Evolutionary conservation across 2,113 vertebrate genomes (phyloP), one percentile per base, ranked within the genome.

Genomic region (Thomomys bottae): DNA sequence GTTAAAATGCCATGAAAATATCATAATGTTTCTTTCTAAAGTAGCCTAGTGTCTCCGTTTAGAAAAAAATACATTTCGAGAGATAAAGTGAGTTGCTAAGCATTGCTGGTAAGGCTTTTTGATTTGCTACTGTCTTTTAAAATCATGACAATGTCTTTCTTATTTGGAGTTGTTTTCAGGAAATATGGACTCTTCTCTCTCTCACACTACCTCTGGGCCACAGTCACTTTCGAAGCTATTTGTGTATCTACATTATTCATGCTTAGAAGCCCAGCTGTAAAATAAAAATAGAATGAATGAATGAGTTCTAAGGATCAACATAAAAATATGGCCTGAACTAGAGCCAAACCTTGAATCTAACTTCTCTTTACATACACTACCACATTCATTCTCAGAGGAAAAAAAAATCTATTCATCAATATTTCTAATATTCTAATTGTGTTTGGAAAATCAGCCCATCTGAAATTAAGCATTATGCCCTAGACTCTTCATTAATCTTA

Each of bases 231-330:
- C 89, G 73, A 59, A 82, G 94, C 95, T 95, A 88, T 96, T 95
- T 96, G 94, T 96, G 94, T 95, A 54, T 85, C 93, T 96, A 95
- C 96, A 95, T 97, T 96, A 96, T 96, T 97, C 93, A 96, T 95
- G 96, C 95, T 95, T 92, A 95, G 89, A 95, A 96, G 87, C 93
- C 95, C 95, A 96, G 96, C 96, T 96, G 95, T 96, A 97, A 96
- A 97, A 94, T 93, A 96, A 94, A 97, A 97, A 96, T 95, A 96
- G 96, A 95, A 92, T 40, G 86, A 95, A 95, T 96, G 95, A 94
- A 93, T 92, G 95, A 84, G 89, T 96, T 94, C 90, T 95, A 94
- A 92, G 89, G 94, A 95, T 97, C 95, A 95, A 93, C 96, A 94
- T 95, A 92, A 96, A 96, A 96, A 95, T 93, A 95, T 0, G 70